These are phyloP conservation scores for Microctenopoma steveboyesi DNA, from an alignment of 2,797 vertebrate genomes.

Conservation along the genomic window DNA sequence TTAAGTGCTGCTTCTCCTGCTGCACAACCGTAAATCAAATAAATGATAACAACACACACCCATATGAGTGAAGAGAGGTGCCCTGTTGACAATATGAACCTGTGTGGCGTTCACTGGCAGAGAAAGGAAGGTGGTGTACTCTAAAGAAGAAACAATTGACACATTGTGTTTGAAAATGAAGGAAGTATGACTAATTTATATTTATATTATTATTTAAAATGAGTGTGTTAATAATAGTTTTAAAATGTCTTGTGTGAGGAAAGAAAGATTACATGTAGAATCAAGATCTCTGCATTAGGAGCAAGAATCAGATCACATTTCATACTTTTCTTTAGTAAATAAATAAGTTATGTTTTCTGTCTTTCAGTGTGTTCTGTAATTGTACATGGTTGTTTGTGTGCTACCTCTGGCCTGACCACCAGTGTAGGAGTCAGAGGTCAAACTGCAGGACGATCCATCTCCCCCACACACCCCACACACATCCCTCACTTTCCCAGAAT, in stretches of 20 bases:
- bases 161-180: slow-evolving; percentile 15
- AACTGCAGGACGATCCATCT: slow-evolving; percentile 86
- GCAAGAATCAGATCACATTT: background rate
- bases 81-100: slow-evolving; percentile 85
- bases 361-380: background rate
- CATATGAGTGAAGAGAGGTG: slow-evolving; percentile 94
- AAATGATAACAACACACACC: slow-evolving; percentile 80
- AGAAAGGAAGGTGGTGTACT: slow-evolving; percentile 90
- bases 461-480: slow-evolving; percentile 90
- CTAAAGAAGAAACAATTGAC: slow-evolving; percentile 73
- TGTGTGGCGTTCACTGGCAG: slow-evolving; percentile 86
- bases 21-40: slow-evolving; percentile 2
- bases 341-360: no score
- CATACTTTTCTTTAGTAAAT: background rate
- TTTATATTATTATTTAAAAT: background rate
- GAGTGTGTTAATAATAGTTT: background rate
- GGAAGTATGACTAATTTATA: background rate
- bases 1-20: background rate
- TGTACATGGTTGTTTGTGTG: background rate
- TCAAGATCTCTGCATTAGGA: background rate
- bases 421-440: slow-evolving; percentile 82
- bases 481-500: slow-evolving; percentile 85
- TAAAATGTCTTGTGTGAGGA: background rate
- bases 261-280: background rate
- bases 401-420: slow-evolving; percentile 89